phyloP scores from a whole-genome alignment of 2,888 invertebrate species.

The Adelphocoris suturalis region DNA sequence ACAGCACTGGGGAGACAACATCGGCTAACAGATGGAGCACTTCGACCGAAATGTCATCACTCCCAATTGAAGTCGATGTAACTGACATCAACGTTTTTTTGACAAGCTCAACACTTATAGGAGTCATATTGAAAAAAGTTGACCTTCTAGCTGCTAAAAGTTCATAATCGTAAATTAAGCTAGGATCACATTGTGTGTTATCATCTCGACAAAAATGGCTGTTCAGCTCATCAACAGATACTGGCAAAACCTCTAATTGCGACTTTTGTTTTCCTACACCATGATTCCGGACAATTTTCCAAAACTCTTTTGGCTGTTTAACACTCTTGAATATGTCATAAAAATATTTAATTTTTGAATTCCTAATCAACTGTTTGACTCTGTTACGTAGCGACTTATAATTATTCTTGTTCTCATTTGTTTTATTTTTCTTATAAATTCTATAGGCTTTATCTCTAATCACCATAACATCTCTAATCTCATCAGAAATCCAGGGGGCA shows the following conservation, averaged over 20 bases:
- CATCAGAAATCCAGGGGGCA: conserved; percentile 1
- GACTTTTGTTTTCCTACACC: not conserved
- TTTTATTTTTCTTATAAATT: not conserved
- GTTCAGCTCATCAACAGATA: not conserved
- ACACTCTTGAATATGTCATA: not conserved
- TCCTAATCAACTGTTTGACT: not conserved
- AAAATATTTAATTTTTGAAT: conserved; percentile 20
- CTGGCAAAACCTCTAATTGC: not conserved
- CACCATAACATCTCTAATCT: not conserved
- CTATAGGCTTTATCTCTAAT: not conserved
- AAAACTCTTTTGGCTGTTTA: not conserved
- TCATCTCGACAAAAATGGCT: not conserved
- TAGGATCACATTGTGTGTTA: not conserved
- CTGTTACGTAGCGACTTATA: not conserved
- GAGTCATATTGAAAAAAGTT: not conserved
- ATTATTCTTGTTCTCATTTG: not conserved
- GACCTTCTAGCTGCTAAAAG: not conserved
- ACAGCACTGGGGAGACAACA: too few relatives aligned
- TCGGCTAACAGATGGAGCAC: not conserved
- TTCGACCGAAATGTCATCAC: not conserved
- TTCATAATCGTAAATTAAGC: not conserved
- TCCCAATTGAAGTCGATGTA: not conserved
- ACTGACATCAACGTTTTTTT: not conserved
- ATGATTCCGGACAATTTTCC: not conserved
- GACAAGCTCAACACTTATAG: not conserved